phyloP scores from a whole-genome alignment of 2,888 invertebrate species.

The Dioctria rufipes region DNA sequence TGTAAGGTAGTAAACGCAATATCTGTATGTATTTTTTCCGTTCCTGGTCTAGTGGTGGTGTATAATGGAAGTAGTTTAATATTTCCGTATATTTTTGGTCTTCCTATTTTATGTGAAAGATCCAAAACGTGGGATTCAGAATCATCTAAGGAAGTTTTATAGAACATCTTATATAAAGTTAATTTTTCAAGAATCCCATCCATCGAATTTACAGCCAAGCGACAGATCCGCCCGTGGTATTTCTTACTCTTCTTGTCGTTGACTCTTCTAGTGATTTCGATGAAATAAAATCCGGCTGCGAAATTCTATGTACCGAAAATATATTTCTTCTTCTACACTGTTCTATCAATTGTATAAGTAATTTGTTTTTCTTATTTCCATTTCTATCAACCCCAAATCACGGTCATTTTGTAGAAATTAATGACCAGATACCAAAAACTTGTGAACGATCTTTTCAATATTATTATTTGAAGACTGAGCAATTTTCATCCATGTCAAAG shows the following conservation, averaged over 20 bases:
- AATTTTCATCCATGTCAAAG: conserved; percentile 15
- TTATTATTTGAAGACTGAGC: conserved; percentile 28
- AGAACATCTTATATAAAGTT: no score
- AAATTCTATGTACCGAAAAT: conserved; percentile 50
- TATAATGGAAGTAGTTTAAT: not conserved
- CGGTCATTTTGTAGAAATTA: not conserved
- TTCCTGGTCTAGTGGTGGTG: not conserved
- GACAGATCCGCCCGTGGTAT: conserved; percentile 47
- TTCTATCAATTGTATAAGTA: conserved; percentile 48
- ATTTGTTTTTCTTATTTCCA: conserved; percentile 43
- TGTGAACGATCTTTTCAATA: not conserved
- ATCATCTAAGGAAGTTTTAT: no score
- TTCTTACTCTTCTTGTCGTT: conserved; percentile 49
- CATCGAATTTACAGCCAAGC: not conserved
- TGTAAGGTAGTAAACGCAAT: no score
- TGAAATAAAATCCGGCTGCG: conserved; percentile 51
- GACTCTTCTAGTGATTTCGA: conserved; percentile 44
- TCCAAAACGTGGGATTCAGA: no score
- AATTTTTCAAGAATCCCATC: no score
- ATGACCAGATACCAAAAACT: conserved; percentile 11
- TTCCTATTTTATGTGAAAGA: no score
- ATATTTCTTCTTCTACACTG: conserved; percentile 39
- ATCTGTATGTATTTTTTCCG: no score
- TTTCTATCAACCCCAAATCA: conserved; percentile 24
- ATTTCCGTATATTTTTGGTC: no score